Conservation (phyloP, 1,140 invertebrate genomes). For the Drosophila sucinea region DNA sequence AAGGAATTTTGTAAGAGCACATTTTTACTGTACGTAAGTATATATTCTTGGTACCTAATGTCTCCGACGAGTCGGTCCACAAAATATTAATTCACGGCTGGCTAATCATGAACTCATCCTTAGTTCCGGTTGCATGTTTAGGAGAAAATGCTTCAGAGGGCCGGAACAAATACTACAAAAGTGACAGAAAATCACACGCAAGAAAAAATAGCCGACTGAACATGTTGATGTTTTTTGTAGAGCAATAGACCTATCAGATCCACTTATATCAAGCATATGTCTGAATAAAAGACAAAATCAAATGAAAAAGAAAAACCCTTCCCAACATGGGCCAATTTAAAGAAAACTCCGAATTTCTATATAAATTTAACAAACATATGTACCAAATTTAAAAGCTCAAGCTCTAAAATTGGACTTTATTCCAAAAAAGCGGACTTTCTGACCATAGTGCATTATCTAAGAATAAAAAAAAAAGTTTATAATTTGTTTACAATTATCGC, state of each 20-base stretch:
- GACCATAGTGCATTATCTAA: too few relatives aligned
- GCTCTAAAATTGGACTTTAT: too few relatives aligned
- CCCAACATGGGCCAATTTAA: neutral
- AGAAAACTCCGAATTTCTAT: too few relatives aligned
- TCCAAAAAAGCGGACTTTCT: too few relatives aligned
- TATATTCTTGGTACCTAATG: slow-evolving; percentile 10
- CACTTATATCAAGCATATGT: neutral
- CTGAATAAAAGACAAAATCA: slow-evolving; percentile 1
- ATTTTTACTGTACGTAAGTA: slow-evolving; percentile 12
- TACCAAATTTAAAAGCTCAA: too few relatives aligned
- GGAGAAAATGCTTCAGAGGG: slow-evolving; percentile 20
- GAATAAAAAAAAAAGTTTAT: too few relatives aligned
- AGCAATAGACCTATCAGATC: neutral
- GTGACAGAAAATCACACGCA: too few relatives aligned
- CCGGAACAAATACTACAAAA: slow-evolving; percentile 14
- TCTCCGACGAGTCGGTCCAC: slow-evolving; percentile 12
- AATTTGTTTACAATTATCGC: too few relatives aligned
- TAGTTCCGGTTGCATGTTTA: slow-evolving; percentile 21
- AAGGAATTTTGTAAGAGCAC: slow-evolving; percentile 10
- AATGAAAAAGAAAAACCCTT: neutral
- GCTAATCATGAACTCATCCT: slow-evolving; percentile 13
- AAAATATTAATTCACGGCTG: slow-evolving; percentile 23
- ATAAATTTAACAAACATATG: neutral
- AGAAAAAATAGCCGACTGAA: too few relatives aligned
- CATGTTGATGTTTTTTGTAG: too few relatives aligned